phyloP scores from a whole-genome alignment of 2,888 invertebrate genomes.

The Apoderus coryli region DNA sequence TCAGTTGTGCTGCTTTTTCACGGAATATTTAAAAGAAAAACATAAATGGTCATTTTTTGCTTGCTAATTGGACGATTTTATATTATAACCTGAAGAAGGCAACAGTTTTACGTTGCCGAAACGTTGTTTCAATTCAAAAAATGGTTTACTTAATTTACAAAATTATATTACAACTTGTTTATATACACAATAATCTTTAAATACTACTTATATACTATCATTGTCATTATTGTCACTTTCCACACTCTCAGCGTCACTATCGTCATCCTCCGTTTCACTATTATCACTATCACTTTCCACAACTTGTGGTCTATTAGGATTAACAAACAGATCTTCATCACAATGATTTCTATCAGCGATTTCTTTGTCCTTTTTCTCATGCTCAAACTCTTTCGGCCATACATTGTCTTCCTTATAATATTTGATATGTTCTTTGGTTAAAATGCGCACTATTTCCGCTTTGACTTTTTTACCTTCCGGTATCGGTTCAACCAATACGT shows the following conservation, averaged over 20 bases:
- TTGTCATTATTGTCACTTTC: conserved; percentile 21
- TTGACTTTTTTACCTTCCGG: conserved; percentile 87
- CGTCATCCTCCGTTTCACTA: conserved; percentile 19
- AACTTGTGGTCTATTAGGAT: conserved; percentile 49
- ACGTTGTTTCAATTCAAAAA: too few relatives aligned
- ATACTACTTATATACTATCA: conserved; percentile 11
- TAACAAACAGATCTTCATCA: conserved; percentile 41
- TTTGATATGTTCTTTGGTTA: conserved; percentile 53
- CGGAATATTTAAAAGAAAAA: too few relatives aligned
- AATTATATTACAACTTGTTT: not conserved
- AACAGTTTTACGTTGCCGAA: too few relatives aligned
- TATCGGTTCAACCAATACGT: conserved; percentile 77
- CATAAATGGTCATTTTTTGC: too few relatives aligned
- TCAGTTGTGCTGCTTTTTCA: too few relatives aligned
- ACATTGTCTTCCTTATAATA: conserved; percentile 44
- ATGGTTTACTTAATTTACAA: too few relatives aligned
- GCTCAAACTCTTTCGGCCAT: conserved; percentile 37
- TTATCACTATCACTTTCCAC: too few relatives aligned
- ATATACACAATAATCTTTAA: not conserved
- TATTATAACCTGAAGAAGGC: too few relatives aligned
- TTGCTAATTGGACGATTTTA: too few relatives aligned
- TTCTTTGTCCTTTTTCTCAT: conserved; percentile 15
- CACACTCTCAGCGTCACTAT: conserved; percentile 18
- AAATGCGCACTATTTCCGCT: conserved; percentile 73
- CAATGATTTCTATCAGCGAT: conserved; percentile 22